Evolutionary conservation across 2,797 vertebrate genomes (phyloP).

Genomic region (Trachurus trachurus): DNA sequence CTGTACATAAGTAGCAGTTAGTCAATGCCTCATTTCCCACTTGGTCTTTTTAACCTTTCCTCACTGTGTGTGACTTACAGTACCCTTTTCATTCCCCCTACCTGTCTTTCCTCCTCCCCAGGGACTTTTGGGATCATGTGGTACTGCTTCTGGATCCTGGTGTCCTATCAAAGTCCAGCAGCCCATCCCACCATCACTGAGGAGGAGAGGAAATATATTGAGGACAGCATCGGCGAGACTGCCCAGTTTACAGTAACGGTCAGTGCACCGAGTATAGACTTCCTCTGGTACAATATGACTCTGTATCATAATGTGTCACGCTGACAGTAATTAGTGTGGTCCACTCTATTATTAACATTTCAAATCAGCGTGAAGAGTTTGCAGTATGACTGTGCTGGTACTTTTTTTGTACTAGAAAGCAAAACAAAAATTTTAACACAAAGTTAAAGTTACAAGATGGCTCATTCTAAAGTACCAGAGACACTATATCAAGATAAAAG

Average conservation of each 20-base stretch:
- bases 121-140: conserved; percentile 92
- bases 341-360: not conserved
- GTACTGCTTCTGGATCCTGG: conserved; percentile 95
- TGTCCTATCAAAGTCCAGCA: conserved; percentile 94
- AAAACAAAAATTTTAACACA: not conserved
- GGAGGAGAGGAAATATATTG: conserved; percentile 92
- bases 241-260: conserved; percentile 86
- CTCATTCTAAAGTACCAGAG: not conserved
- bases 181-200: conserved; percentile 92
- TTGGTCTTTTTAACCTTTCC: conserved; percentile 17
- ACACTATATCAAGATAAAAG: not conserved
- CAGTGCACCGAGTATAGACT: conserved; percentile 18
- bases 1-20: not conserved
- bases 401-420: not conserved
- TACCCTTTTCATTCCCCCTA: not conserved
- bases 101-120: conserved; percentile 52
- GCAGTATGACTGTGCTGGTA: not conserved
- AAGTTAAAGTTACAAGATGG: not conserved
- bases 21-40: not conserved
- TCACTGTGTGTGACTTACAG: not conserved
- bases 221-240: conserved; percentile 92
- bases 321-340: not conserved
- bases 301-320: not conserved
- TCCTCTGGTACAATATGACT: not conserved
- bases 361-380: not conserved